Evolutionary conservation across 2,797 vertebrate species (phyloP).

Genomic region (Sebastes nivosus): DNA sequence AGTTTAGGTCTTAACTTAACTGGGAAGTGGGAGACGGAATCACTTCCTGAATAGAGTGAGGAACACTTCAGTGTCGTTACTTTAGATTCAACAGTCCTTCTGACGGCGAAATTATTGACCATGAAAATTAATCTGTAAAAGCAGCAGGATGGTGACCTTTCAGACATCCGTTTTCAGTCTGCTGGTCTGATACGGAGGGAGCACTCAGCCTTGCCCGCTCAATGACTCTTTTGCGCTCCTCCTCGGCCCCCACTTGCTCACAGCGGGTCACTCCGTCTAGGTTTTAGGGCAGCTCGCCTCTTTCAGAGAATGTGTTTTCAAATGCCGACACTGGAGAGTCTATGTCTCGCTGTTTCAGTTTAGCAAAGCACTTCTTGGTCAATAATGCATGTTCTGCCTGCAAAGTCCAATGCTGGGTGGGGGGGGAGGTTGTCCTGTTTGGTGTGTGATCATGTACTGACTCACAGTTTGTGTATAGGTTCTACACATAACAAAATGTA

Average conservation of each 20-base stretch:
- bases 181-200: background rate
- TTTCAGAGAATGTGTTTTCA: slow-evolving; percentile 44
- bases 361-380: slow-evolving; percentile 48
- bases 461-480: background rate
- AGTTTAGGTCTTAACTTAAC: background rate
- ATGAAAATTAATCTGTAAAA: slow-evolving; percentile 38
- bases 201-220: slow-evolving; percentile 43
- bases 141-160: slow-evolving; percentile 62
- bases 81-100: slow-evolving; percentile 10
- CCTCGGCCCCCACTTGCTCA: slow-evolving; percentile 24
- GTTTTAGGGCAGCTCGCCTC: slow-evolving; percentile 42
- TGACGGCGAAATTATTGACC: slow-evolving; percentile 41
- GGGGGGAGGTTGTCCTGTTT: background rate
- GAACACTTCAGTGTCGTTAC: background rate
- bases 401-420: slow-evolving; percentile 1
- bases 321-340: slow-evolving; percentile 31
- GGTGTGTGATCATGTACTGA: background rate
- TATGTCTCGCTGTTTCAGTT: slow-evolving; percentile 37
- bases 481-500: too few relatives aligned
- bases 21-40: background rate
- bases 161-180: slow-evolving; percentile 1
- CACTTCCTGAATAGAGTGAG: background rate
- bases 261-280: slow-evolving; percentile 48
- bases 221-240: slow-evolving; percentile 53
- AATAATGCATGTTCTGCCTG: slow-evolving; percentile 57